Base-by-base conservation (phyloP, 2,888 invertebrate genomes). In the Meghimatium bilineatum region DNA sequence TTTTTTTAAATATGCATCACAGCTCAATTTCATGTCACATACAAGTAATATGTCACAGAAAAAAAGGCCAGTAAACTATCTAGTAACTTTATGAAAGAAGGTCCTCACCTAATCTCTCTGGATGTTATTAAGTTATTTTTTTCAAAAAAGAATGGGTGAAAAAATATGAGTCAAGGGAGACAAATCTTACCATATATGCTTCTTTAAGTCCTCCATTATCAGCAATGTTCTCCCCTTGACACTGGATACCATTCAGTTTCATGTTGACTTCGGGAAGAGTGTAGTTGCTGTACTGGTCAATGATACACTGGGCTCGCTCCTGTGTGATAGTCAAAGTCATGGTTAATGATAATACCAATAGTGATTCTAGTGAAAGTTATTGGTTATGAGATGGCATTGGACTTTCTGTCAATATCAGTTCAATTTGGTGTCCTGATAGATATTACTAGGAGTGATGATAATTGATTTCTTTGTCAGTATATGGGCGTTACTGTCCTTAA, bases 141-240 rank as follows among this genome's bases (percentile, higher is more conserved):
- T 14, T 14, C 12, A 52, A 14, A 20, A 20, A 52, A 52, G 52
- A 52, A n/a, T n/a, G n/a, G 63, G 2, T 29, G 29, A 10, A 66
- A 29, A 6, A 29, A 29, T 10, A 5, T 5, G 23, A n/a, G 20
- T 56, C 10, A 69, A 36, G 34, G 38, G 38, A 71, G 26, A 52
- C 52, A 74, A 49, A 34, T 52, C 29, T 78, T 78, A 78, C 78
- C 63, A 56, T 83, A 93, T 98, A 98, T 0, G 98, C 97, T 92
- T 97, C 96, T 93, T 97, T 98, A 87, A 98, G 95, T 0, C 98
- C 98, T 3, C 97, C 98, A 92, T 98, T 98, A 93, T 98, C 98
- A 0, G 98, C 98, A 83, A 98, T 98, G 93, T 98, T 98, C 93
- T 98, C 98, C 23, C 97, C 97, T 94, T 97, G 97, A 0, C 97